Conservation (phyloP, 2,113 vertebrate species). For the Dasypus novemcinctus region DNA sequence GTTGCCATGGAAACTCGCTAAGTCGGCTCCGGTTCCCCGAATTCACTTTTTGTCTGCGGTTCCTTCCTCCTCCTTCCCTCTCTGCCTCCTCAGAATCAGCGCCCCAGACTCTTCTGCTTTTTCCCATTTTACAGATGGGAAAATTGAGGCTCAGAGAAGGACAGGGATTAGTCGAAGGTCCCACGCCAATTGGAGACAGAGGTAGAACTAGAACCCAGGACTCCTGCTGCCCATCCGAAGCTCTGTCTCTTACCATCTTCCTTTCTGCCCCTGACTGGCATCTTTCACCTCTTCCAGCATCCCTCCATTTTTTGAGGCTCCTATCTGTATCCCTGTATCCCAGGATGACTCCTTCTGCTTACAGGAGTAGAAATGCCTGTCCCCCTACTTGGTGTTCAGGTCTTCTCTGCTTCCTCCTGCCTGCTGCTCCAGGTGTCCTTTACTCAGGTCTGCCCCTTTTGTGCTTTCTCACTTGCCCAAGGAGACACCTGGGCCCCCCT, state of each 20-base stretch:
- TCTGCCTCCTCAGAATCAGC: neutral
- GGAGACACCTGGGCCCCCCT: neutral
- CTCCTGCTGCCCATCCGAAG: neutral
- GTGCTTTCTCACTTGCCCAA: neutral
- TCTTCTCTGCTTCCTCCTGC: neutral
- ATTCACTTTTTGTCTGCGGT: neutral
- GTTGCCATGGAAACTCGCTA: neutral
- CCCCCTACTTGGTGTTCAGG: neutral
- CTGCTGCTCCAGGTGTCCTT: neutral
- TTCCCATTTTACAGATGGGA: constrained; percentile 49
- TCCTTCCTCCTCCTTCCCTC: neutral
- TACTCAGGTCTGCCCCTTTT: neutral
- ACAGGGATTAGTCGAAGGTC: neutral
- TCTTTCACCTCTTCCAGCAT: neutral
- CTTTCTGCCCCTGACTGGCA: neutral
- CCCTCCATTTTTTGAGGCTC: neutral
- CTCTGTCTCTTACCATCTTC: neutral
- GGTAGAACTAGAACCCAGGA: neutral
- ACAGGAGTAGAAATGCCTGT: neutral
- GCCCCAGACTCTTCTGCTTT: neutral
- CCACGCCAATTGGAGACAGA: neutral
- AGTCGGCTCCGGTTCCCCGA: neutral
- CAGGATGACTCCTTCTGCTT: neutral
- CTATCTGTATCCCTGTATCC: neutral
- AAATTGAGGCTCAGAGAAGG: neutral